These are phyloP conservation scores for Liparis tanakae DNA, from an alignment of 2,797 vertebrate genomes.

Conservation along the genomic window DNA sequence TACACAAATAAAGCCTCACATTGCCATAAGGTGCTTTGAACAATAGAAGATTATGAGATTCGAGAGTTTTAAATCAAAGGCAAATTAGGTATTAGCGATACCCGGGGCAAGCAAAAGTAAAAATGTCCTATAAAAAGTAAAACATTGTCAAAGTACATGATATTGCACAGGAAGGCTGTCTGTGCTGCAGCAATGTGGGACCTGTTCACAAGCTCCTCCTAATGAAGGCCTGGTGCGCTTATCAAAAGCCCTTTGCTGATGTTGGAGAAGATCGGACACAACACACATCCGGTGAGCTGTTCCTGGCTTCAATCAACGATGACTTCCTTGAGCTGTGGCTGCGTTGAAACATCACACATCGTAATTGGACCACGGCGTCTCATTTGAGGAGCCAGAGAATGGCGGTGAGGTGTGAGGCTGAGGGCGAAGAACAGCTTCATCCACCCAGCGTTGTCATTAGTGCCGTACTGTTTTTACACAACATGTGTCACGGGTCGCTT, in stretches of 20 bases:
- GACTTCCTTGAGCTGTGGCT: slow-evolving; percentile 67
- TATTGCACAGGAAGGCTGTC: neutral
- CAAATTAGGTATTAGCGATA: slow-evolving; percentile 30
- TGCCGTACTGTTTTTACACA: slow-evolving; percentile 16
- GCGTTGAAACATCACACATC: slow-evolving; percentile 76
- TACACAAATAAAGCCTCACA: neutral
- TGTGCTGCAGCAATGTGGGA: slow-evolving; percentile 6
- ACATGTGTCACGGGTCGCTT: slow-evolving; percentile 8
- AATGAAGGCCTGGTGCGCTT: neutral
- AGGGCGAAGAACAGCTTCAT: neutral
- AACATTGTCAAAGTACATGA: slow-evolving; percentile 23
- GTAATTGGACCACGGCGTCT: slow-evolving; percentile 58
- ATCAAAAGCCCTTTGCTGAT: slow-evolving; percentile 16
- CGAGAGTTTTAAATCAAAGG: slow-evolving; percentile 13
- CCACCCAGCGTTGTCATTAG: slow-evolving; percentile 18
- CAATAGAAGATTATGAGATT: slow-evolving; percentile 31
- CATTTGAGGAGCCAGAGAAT: slow-evolving; percentile 32
- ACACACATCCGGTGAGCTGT: slow-evolving; percentile 3
- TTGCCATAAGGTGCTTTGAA: slow-evolving; percentile 13
- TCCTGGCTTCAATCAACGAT: slow-evolving; percentile 43
- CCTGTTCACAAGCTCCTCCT: neutral
- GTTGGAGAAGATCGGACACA: slow-evolving; percentile 12
- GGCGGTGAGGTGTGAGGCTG: neutral
- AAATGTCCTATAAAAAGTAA: slow-evolving; percentile 26
- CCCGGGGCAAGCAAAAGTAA: slow-evolving; percentile 8